Evolutionary conservation across 2,113 vertebrate species (phyloP).

Genomic region (Haemorhous mexicanus): DNA sequence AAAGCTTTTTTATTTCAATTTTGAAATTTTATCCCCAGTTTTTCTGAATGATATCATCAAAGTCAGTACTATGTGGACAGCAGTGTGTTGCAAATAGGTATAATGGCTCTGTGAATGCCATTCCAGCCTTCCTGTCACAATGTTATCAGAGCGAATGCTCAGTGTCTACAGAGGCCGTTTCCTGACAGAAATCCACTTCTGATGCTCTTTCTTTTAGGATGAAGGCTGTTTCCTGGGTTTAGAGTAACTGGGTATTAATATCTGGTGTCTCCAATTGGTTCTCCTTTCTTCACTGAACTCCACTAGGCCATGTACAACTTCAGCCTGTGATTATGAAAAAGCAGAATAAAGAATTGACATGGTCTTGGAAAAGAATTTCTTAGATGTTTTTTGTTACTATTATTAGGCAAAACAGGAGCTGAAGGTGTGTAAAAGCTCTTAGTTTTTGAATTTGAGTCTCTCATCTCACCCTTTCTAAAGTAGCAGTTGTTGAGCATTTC

Average conservation of each 20-base stretch:
- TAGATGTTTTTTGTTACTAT: neutral
- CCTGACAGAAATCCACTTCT: neutral
- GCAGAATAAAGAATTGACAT: neutral
- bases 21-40: neutral
- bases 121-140: neutral
- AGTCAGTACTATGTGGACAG: neutral
- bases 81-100: neutral
- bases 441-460: neutral
- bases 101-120: neutral
- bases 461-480: neutral
- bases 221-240: neutral
- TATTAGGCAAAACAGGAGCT: neutral
- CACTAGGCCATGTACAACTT: neutral
- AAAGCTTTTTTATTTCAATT: neutral
- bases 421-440: neutral
- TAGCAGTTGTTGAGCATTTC: neutral
- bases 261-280: neutral
- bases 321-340: neutral
- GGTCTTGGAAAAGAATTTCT: neutral
- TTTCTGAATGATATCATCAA: neutral
- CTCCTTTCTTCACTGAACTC: neutral
- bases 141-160: neutral
- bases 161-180: neutral
- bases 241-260: neutral
- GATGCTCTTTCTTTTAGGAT: neutral